Conservation (phyloP, 2,888 invertebrate genomes). For the Caenorhabditis zanzibari region DNA sequence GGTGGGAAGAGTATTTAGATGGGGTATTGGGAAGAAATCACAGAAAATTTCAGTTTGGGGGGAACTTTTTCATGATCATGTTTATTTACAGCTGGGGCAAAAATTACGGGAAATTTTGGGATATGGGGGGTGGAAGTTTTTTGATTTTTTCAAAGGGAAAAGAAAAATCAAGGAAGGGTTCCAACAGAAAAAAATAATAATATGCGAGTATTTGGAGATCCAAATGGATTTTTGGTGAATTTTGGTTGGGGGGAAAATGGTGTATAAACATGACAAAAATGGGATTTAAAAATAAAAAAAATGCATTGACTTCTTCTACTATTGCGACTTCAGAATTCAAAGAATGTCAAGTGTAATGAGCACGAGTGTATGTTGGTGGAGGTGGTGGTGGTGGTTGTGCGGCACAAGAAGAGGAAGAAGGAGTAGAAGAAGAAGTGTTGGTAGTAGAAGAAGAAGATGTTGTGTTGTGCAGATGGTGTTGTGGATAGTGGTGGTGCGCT, state of each 20-base stretch:
- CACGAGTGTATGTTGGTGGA: constrained; percentile 52
- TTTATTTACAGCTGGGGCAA: constrained; percentile 12
- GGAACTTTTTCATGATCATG: constrained; percentile 4
- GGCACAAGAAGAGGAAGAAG: constrained; percentile 49
- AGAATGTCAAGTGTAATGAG: constrained; percentile 35
- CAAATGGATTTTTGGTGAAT: constrained; percentile 36
- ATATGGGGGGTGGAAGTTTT: constrained; percentile 9
- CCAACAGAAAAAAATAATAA: constrained; percentile 7
- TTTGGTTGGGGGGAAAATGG: neutral
- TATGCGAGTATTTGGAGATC: constrained; percentile 49
- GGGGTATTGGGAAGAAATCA: constrained; percentile 4
- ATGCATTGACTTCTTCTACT: constrained; percentile 17
- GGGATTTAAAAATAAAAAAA: constrained; percentile 9
- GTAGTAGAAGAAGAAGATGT: constrained; percentile 5
- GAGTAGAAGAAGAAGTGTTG: constrained; percentile 24
- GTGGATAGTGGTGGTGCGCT: constrained; percentile 34
- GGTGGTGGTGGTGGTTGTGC: constrained; percentile 45
- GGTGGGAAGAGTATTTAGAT: neutral
- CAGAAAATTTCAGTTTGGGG: constrained; percentile 29
- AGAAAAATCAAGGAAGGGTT: neutral
- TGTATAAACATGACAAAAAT: neutral
- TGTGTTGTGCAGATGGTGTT: constrained; percentile 32
- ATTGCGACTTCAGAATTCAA: no score
- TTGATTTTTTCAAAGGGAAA: neutral
- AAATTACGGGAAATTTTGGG: neutral